These are phyloP conservation scores for Hydrotaea cyrtoneurina DNA, from an alignment of 2,888 invertebrate genomes.

Conservation along the genomic window DNA sequence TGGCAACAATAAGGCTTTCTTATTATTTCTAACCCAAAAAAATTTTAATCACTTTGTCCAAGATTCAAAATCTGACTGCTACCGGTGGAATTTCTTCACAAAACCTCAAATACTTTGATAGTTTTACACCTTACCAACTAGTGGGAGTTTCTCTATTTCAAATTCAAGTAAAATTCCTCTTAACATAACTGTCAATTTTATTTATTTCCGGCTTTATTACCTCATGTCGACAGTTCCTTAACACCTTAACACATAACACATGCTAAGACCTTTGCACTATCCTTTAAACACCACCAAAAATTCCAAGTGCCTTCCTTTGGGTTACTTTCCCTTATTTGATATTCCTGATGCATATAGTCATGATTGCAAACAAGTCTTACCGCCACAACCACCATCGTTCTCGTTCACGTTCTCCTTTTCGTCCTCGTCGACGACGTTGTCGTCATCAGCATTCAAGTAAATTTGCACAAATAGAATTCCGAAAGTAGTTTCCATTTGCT, in stretches of 20 bases:
- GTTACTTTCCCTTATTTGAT: neutral
- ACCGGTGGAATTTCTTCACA: too few species aligned
- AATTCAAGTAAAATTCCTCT: neutral
- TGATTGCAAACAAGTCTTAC: constrained; percentile 14
- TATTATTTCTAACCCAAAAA: too few species aligned
- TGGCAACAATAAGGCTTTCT: too few species aligned
- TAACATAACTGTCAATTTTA: neutral
- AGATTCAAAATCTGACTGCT: too few species aligned
- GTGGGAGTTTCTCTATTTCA: too few species aligned
- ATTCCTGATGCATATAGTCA: neutral
- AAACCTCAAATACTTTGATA: too few species aligned
- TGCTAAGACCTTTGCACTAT: neutral
- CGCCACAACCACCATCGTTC: neutral
- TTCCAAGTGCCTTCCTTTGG: neutral
- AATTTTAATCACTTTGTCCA: too few species aligned
- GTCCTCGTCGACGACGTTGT: too few species aligned
- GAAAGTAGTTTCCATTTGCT: constrained; percentile 10
- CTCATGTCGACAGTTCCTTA: too few species aligned
- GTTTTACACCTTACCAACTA: too few species aligned
- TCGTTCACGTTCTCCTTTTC: too few species aligned
- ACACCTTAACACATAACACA: too few species aligned
- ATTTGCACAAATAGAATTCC: constrained; percentile 30
- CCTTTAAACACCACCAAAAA: neutral
- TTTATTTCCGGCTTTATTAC: neutral
- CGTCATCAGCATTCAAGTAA: neutral